These are phyloP conservation scores for Hydrozoanthus tunicans DNA, from an alignment of 64 coral and sea anemone species.

Conservation along the genomic window DNA sequence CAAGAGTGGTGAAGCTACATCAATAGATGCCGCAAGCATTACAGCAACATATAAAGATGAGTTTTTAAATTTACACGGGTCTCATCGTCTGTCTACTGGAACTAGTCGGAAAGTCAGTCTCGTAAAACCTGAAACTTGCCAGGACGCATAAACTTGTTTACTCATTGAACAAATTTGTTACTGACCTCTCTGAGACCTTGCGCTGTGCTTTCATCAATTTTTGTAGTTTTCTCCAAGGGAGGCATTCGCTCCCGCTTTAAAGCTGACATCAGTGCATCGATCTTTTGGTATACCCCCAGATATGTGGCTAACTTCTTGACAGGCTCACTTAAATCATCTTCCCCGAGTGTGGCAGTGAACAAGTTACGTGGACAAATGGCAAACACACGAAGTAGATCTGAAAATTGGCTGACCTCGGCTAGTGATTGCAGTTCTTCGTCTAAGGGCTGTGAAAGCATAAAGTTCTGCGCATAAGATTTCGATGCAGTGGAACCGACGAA, in stretches of 20 bases:
- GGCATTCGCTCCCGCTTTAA: not conserved
- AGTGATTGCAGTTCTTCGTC: not conserved
- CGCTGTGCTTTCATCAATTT: not conserved
- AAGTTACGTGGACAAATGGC: not conserved
- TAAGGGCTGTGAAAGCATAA: not conserved
- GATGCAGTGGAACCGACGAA: too few relatives aligned
- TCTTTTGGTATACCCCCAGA: not conserved
- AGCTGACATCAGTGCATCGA: not conserved
- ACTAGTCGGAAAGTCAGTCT: too few relatives aligned
- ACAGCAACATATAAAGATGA: too few relatives aligned
- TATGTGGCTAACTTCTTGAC: not conserved
- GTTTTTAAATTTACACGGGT: too few relatives aligned
- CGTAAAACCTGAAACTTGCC: too few relatives aligned
- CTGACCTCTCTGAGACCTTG: not conserved
- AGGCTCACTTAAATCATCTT: not conserved
- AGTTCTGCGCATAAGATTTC: not conserved
- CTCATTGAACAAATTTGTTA: not conserved
- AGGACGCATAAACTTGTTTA: too few relatives aligned
- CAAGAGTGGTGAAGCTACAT: too few relatives aligned
- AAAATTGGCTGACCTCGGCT: not conserved
- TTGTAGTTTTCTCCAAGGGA: not conserved
- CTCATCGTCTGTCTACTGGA: too few relatives aligned
- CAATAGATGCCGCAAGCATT: too few relatives aligned
- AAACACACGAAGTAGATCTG: slow-evolving; percentile 11
- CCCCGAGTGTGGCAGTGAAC: not conserved